A percentile compares a stretch with the other conserved stretches of the same genome.
phyloP scores from a whole-genome alignment of 2,113 vertebrate genomes.

The Spea bombifrons region DNA sequence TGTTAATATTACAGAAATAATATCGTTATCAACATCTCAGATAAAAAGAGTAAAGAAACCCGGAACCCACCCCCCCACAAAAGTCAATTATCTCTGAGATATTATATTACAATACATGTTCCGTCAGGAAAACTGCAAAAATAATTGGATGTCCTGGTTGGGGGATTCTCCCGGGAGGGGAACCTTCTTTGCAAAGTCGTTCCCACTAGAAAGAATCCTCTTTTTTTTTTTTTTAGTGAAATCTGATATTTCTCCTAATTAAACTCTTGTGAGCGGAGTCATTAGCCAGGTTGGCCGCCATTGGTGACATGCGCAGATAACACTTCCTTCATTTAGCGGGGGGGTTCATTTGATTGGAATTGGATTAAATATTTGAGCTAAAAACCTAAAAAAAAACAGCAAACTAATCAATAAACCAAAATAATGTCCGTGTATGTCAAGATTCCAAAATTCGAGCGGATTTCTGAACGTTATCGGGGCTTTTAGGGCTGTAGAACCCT shows the following conservation, averaged over 20 bases:
- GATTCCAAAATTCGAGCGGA: too few species aligned
- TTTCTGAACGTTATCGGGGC: too few species aligned
- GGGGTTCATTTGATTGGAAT: too few species aligned
- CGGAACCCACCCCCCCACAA: neutral
- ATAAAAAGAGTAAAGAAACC: too few species aligned
- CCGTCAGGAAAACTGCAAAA: constrained; percentile 13
- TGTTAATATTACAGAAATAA: too few species aligned
- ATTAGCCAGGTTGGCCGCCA: neutral
- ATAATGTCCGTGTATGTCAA: too few species aligned
- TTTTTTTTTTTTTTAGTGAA: constrained; percentile 16
- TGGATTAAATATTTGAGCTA: too few species aligned
- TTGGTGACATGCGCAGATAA: neutral
- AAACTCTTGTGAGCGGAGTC: constrained; percentile 19
- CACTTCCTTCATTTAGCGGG: too few species aligned
- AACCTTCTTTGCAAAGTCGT: constrained; percentile 23
- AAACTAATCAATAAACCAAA: too few species aligned
- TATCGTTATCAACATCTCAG: too few species aligned
- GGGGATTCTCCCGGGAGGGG: constrained; percentile 22
- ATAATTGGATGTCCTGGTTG: constrained; percentile 12
- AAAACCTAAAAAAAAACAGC: too few species aligned
- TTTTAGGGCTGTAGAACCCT: too few species aligned
- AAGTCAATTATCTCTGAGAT: neutral
- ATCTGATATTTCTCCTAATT: constrained; percentile 25
- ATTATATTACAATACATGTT: neutral
- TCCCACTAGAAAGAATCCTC: neutral